Base-by-base conservation (phyloP, 2,113 vertebrate species). In the Enhydra lutris region DNA sequence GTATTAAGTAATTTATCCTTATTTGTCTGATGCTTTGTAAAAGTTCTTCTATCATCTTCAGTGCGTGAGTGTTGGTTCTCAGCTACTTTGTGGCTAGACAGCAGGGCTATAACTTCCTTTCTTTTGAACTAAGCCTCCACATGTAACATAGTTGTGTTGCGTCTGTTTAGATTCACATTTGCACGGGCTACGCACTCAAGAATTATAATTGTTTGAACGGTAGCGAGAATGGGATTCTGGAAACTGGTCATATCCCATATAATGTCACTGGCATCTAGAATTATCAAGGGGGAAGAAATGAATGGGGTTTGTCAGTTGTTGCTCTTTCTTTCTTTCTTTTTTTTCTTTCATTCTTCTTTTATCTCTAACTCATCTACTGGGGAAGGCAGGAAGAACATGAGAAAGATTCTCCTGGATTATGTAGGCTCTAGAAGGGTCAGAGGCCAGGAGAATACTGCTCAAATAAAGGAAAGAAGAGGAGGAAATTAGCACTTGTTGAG, bases 1-100 rank as follows among this genome's bases (percentile, higher is more conserved):
- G 71, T 78, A 78, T 74, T 79, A 85, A 94, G 67, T 76, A 83
- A 89, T 97, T 92, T 96, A 34, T 82, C n/a, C 71, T 93, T 85
- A 73, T 67, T 91, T 45, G 39, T 79, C 81, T 93, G 65, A 42
- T 73, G 42, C n/a, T 96, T 93, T 81, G 15, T 93, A 63, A 45
- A 87, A 85, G 34, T 89, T 92, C 90, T 81, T 96, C 59, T 73
- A 82, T 50, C 34, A 94, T 86, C 39, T 74, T 50, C 34, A 86
- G 34, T 36, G 21, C n/a, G 0, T 76, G 47, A 39, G 36, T 1
- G 0, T 94, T 81, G 24, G 23, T 57, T 34, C 11, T 86, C 47
- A 61, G 42, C 47, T 73, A 39, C 36, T 26, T 57, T 96, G 36
- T 78, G 34, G 39, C 45, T 52, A 15, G 29, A 85, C 8, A 12